Percentiles rank a stretch among this genome's conserved stretches.
Conservation (phyloP, 2,797 vertebrate genomes). For the Moxostoma hubbsi region DNA sequence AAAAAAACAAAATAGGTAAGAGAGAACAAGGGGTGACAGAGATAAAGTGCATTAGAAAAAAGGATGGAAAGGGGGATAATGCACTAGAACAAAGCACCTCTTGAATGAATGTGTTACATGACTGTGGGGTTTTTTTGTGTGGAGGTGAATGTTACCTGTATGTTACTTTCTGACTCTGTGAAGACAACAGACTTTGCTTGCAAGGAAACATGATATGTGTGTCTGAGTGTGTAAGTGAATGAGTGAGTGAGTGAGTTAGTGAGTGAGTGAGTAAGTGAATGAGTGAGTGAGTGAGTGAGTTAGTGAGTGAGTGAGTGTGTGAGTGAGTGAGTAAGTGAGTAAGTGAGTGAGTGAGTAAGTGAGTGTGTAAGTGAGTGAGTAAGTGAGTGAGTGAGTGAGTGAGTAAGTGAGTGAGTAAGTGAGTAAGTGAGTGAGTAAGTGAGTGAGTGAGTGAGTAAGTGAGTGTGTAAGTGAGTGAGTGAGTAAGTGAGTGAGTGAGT, state of each 20-base stretch:
- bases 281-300: conserved; percentile 10
- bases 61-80: not conserved
- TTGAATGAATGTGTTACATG: conserved; percentile 47
- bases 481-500: conserved; percentile 33
- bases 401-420: too few relatives aligned
- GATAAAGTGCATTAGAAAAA: conserved; percentile 31
- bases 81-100: conserved; percentile 23
- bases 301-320: too few relatives aligned
- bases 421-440: conserved; percentile 51
- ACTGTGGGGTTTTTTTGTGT: conserved; percentile 21
- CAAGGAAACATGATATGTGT: conserved; percentile 38
- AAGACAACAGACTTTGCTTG: conserved; percentile 29
- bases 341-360: conserved; percentile 6
- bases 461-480: too few relatives aligned
- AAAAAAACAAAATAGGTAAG: conserved; percentile 29
- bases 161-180: conserved; percentile 24
- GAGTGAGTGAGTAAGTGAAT: conserved; percentile 42
- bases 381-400: not conserved
- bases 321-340: conserved; percentile 49
- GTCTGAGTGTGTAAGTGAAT: conserved; percentile 49
- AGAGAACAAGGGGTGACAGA: conserved; percentile 37
- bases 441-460: not conserved
- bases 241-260: not conserved
- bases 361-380: too few relatives aligned
- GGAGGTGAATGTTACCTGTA: conserved; percentile 9